Percentiles rank a stretch among this genome's conserved stretches.
Evolutionary conservation across 2,888 invertebrate genomes (phyloP).

Genomic region (Lasioglossum vierecki): DNA sequence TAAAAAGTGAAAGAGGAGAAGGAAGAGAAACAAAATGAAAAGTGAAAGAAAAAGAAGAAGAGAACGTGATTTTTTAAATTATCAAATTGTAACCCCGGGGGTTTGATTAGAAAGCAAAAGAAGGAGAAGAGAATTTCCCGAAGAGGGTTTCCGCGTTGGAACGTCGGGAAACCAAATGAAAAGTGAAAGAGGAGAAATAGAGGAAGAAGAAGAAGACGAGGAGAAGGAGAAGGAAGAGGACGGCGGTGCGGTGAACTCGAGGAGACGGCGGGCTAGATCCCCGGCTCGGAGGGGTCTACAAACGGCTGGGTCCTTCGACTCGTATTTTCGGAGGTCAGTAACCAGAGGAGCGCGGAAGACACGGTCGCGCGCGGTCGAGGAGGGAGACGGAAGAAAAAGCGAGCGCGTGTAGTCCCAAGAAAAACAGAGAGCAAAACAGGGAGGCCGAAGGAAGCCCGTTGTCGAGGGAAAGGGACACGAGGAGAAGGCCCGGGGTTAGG

Average conservation of each 20-base stretch:
- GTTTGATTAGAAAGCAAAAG: no score
- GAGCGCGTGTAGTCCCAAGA: slow-evolving; percentile 38
- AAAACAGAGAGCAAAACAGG: slow-evolving; percentile 45
- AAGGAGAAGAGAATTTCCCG: no score
- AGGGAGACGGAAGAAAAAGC: slow-evolving; percentile 74
- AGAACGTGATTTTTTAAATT: no score
- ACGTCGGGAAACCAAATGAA: not conserved
- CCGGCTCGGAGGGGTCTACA: slow-evolving; percentile 13
- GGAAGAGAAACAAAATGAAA: no score
- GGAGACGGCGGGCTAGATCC: not conserved
- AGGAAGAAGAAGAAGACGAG: not conserved
- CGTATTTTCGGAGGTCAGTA: slow-evolving; percentile 84
- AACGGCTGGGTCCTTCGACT: slow-evolving; percentile 44
- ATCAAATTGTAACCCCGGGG: no score
- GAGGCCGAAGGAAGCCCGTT: slow-evolving; percentile 11
- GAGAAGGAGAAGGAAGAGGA: not conserved
- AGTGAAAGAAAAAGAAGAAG: not conserved
- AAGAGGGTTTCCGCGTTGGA: not conserved
- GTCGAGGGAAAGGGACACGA: slow-evolving; percentile 20
- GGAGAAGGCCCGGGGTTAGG: slow-evolving; percentile 8
- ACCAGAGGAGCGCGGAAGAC: slow-evolving; percentile 75
- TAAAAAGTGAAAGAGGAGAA: not conserved
- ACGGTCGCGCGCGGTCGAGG: slow-evolving; percentile 33
- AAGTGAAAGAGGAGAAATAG: slow-evolving; percentile 18
- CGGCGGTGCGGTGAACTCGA: not conserved